Base-by-base conservation (phyloP, 2,113 vertebrate genomes). In the Hippocampus comes region DNA sequence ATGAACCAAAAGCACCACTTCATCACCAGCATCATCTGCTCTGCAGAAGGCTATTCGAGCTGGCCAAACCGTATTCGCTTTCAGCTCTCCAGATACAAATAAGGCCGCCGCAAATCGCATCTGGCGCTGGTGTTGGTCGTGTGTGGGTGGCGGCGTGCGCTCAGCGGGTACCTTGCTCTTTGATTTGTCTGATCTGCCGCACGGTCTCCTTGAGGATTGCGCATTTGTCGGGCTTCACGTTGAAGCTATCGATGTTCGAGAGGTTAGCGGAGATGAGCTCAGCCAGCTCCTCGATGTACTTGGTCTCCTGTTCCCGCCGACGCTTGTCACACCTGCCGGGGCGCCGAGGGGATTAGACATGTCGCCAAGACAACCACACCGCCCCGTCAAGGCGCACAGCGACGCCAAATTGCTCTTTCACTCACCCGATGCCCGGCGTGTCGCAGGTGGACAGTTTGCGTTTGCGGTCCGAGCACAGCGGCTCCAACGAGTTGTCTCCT, bases 201-300 rank as follows among this genome's bases (percentile, higher is more conserved):
- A 99, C 97, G 0, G 97, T 99, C 93, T 99, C 97, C 90, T 98
- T 98, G 87, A 99, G 93, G 88, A 99, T 98, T 78, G 95, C 97
- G 87, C 97, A 99, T 94, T 99, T 99, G 91, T 99, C 97, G 56
- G 97, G 97, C 86, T 99, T 99, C 84, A 99, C 97, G 85, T 99
- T 99, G 92, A 99, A 99, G 89, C 94, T 96, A 91, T 98, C 97
- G 67, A 99, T 99, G 91, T 98, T 96, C 63, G 96, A 95, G 79
- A 99, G 94, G 91, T 99, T 99, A 85, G 97, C 97, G 63, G 97
- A 99, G 90, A 99, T 99, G 86, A 99, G 94, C 80, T 99, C 97
- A 55, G 97, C 97, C 87, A 99, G 84, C 79, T 99, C 97, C 89
- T 99, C 97, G 66, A 99, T 96, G 76, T 99, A 99, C 90, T 98